Evolutionary conservation across 2,113 vertebrate species (phyloP).

Genomic region (Ibidorhyncha struthersii): DNA sequence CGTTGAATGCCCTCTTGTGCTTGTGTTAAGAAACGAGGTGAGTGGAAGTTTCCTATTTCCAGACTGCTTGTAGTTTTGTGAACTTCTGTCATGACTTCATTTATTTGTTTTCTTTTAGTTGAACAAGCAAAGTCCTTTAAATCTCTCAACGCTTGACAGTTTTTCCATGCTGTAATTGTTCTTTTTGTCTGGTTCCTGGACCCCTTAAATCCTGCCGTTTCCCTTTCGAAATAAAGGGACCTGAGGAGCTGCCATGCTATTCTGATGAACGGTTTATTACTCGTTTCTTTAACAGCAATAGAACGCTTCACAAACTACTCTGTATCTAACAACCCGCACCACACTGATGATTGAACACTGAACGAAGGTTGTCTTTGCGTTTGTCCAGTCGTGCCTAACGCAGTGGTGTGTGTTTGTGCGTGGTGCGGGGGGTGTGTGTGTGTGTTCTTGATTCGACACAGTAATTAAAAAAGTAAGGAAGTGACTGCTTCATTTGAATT

Average conservation of each 20-base stretch:
- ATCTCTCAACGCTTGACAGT: background rate
- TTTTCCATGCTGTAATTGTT: background rate
- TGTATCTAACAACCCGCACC: rapidly evolving
- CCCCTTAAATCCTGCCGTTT: background rate
- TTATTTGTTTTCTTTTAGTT: background rate
- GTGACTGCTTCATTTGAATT: background rate
- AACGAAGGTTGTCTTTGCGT: background rate
- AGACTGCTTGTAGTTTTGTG: background rate
- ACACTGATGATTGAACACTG: rapidly evolving
- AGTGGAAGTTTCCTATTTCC: background rate
- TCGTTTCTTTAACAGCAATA: background rate
- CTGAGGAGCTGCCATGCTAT: background rate
- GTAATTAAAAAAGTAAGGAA: background rate
- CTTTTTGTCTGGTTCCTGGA: background rate
- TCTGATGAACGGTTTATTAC: background rate
- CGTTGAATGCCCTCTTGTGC: background rate
- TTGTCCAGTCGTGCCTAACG: rapidly evolving
- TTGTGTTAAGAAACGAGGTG: rapidly evolving
- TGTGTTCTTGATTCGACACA: background rate
- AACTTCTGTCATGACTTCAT: background rate
- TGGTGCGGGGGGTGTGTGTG: rapidly evolving
- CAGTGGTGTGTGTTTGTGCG: rapidly evolving
- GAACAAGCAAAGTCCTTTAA: background rate
- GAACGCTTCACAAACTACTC: background rate
- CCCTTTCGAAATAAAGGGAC: background rate